Base-by-base conservation (phyloP, 2,888 invertebrate species). In the Mythimna loreyi region DNA sequence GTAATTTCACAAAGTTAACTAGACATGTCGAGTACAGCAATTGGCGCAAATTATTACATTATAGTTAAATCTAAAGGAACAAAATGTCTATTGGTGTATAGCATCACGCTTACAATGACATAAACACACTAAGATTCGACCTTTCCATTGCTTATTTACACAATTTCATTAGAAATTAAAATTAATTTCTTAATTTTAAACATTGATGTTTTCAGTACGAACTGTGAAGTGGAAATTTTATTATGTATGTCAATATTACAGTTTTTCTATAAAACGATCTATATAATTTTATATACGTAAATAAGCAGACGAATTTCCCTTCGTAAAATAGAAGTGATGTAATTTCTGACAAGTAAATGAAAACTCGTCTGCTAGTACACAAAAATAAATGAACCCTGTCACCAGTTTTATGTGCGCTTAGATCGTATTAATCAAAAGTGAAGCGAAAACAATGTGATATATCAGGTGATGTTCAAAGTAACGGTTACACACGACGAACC, bases 361-460 rank as follows among this genome's bases (percentile, higher is more conserved):
- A 89, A 90, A 89, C 85, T 84, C 89, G 90, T 89, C 92, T 91
- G 92, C 92, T 86, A 74, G 88, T 91, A 92, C 92, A 92, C 88
- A 92, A 93, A 94, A 93, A 92, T 92, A 94, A 94, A 92, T 89
- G 75, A 94, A 95, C 95, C 95, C 95, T 95, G 95, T 95, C 89
- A 92, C 95, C 95, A 93, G 94, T 89, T 87, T 83, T 87, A 89
- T 94, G 94, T 95, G 94, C 95, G 95, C 89, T 94, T 93, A 85
- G 84, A 89, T 92, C 85, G 87, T 89, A 88, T 87, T 83, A 83
- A 86, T 85, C 83, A 84, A 85, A 84, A 82, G 82, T 76, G 74
- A 85, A 85, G 79, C 80, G 57, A 80, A 78, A 76, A 65, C 49
- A 72, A 75, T 79, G 40, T 64, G 56, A 65, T 58, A 79, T 74